Conservation (phyloP, 2,797 vertebrate genomes). For the Chloroceryle inda region DNA sequence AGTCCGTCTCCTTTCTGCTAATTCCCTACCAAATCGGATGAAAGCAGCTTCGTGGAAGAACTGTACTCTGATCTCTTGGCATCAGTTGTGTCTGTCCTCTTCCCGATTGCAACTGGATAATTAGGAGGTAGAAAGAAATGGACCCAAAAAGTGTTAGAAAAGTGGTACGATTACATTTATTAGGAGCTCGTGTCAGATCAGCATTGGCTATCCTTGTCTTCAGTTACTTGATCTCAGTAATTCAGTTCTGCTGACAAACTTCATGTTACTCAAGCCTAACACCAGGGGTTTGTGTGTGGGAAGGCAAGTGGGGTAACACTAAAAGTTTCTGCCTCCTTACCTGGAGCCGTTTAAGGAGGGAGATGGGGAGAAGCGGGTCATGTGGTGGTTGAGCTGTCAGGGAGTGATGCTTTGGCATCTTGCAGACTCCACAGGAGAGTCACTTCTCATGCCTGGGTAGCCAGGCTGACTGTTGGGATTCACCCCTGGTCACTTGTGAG, state of each 20-base stretch:
- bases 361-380: no score
- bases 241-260: not conserved
- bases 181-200: not conserved
- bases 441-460: no score
- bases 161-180: not conserved
- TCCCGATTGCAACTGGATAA: not conserved
- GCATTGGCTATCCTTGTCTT: not conserved
- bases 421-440: no score
- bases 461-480: not conserved
- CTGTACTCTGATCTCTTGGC: rapidly evolving
- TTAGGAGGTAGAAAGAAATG: not conserved
- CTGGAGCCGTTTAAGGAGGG: no score
- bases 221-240: not conserved
- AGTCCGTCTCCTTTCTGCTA: not conserved
- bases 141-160: not conserved
- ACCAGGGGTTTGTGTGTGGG: no score
- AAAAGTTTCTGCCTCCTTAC: no score
- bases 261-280: not conserved
- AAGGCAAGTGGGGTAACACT: no score
- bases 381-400: no score
- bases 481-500: not conserved
- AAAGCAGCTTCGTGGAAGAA: not conserved
- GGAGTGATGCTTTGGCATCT: no score
- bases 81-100: not conserved
- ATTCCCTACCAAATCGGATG: not conserved